Evolutionary conservation across 2,113 vertebrate species (phyloP), one percentile per base, ranked within the genome.

Genomic region (Rhinolophus sinicus): DNA sequence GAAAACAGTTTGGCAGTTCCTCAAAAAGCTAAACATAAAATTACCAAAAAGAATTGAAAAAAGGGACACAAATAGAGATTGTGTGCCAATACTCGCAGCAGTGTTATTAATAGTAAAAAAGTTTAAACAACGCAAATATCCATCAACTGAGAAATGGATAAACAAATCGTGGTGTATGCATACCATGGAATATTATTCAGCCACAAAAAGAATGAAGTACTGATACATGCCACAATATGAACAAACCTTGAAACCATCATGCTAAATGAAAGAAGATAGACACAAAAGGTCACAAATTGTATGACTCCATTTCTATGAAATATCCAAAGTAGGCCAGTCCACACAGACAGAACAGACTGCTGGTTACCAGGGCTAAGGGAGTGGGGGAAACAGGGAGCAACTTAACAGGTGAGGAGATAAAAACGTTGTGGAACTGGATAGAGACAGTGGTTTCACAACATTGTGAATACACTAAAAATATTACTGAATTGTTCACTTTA

Each of bases 261-360:
- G 67, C 15, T 82, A 77, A 78, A 56, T 62, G 14, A 89, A 77
- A 83, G 18, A 62, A 88, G 56, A 44, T 0, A 88, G 54, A 77
- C 69, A 52, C 9, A 52, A 72, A 90, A 69, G 76, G 8, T 44
- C 44, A 78, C 40, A 62, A 62, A 84, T 14, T 91, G 3, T 77
- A 62, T 84, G 58, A 88, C 38, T 85, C 44, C 40, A 92, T 80
- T 94, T 85, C 44, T 54, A 44, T 40, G 67, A 95, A 95, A 92
- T 94, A 82, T 73, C 38, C 56, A 40, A 60, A 72, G 58, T 1
- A 84, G 26, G 64, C 18, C 88, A 83, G 62, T 77, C 44, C 19
- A 44, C 14, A 88, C 69, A 82, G 24, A 72, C 9, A 75, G 84
- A 85, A 78, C 21, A 50, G 22, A 88, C 4, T 47, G 22, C 24